A percentile compares a stretch with the other conserved stretches of the same genome.
Evolutionary conservation across 2,888 invertebrate species (phyloP).

Genomic region (Melinopterus prodromus): DNA sequence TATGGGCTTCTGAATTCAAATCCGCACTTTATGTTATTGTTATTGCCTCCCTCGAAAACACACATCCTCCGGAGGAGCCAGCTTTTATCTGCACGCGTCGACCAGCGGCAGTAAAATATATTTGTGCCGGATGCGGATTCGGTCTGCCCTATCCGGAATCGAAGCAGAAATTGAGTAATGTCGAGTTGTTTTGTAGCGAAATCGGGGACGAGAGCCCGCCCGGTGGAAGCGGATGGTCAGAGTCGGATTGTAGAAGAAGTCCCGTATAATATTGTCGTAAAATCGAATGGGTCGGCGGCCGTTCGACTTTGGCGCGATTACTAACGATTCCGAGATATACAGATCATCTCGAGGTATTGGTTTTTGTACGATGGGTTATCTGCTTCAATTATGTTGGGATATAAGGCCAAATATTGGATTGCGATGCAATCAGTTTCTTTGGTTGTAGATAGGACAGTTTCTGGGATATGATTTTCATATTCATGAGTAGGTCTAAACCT

Average conservation of each 20-base stretch:
- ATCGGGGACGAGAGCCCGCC: conserved; percentile 32
- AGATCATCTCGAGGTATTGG: not conserved
- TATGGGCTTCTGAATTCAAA: conserved; percentile 52
- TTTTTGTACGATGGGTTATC: not conserved
- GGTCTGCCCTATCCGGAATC: conserved; percentile 36
- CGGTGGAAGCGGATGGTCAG: conserved; percentile 36
- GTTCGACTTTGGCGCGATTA: not conserved
- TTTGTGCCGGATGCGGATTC: conserved; percentile 39
- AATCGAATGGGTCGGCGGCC: not conserved
- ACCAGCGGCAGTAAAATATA: conserved; percentile 47
- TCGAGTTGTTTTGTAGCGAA: conserved; percentile 42
- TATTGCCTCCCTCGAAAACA: conserved; percentile 60
- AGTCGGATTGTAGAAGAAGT: conserved; percentile 41
- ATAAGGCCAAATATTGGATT: not conserved
- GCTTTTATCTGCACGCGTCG: conserved; percentile 46
- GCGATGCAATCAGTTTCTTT: not conserved
- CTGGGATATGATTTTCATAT: no score
- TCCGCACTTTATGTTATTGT: conserved; percentile 59
- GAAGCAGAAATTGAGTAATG: conserved; percentile 46
- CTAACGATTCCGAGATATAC: not conserved
- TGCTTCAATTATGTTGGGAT: not conserved
- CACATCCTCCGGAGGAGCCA: conserved; percentile 46
- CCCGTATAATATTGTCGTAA: conserved; percentile 12
- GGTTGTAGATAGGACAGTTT: not conserved
- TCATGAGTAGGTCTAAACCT: no score